phyloP scores from a whole-genome alignment of 2,888 invertebrate species.

The Metalampra italica region DNA sequence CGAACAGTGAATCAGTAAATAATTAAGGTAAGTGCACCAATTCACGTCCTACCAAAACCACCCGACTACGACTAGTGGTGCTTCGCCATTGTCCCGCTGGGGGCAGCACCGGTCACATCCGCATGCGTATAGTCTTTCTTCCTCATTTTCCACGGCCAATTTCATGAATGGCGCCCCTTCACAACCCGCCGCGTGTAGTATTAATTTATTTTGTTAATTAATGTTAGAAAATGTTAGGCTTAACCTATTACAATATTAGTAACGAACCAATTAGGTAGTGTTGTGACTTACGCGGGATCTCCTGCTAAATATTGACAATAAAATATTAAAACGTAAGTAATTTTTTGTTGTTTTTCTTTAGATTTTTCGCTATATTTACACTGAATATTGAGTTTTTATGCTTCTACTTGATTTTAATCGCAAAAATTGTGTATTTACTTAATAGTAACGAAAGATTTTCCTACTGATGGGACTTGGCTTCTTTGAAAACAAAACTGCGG shows the following conservation, averaged over 20 bases:
- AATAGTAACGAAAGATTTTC: neutral
- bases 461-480: slow-evolving; percentile 22
- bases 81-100: slow-evolving; percentile 23
- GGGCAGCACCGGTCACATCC: slow-evolving; percentile 33
- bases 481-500: slow-evolving; percentile 74
- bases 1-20: neutral
- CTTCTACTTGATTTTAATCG: neutral
- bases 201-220: slow-evolving; percentile 52
- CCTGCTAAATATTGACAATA: slow-evolving; percentile 60
- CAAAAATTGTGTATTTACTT: neutral
- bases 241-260: slow-evolving; percentile 44
- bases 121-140: slow-evolving; percentile 59
- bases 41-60: neutral
- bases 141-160: slow-evolving; percentile 51
- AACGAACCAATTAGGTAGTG: slow-evolving; percentile 70
- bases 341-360: slow-evolving; percentile 36
- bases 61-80: neutral
- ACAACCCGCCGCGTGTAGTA: slow-evolving; percentile 56
- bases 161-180: slow-evolving; percentile 70
- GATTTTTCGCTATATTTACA: slow-evolving; percentile 16
- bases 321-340: slow-evolving; percentile 49
- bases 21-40: neutral
- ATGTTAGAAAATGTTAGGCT: slow-evolving; percentile 65
- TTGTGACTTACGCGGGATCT: slow-evolving; percentile 41
- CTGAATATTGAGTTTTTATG: slow-evolving; percentile 12